Percentiles rank a stretch among this genome's conserved stretches.
Evolutionary conservation across 2,888 invertebrate genomes (phyloP).

Genomic region (Hypsopygia costalis): DNA sequence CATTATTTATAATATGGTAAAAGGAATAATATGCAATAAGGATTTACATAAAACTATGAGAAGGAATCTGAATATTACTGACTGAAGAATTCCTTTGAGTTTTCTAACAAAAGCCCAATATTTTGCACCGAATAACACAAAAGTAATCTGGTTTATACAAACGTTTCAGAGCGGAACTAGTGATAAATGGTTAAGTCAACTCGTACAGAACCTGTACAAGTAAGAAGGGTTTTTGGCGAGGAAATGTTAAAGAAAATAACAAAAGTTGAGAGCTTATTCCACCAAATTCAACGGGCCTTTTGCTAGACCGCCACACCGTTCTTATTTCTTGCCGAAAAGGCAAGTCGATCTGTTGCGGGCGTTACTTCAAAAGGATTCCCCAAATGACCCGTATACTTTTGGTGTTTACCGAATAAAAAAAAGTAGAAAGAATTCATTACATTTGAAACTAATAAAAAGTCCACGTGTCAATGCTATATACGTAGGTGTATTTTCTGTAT

Average conservation of each 20-base stretch:
- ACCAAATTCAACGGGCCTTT: background rate
- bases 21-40: too few species aligned
- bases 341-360: background rate
- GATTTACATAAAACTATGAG: too few species aligned
- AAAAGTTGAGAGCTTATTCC: background rate
- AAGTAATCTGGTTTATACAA: background rate
- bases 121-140: too few species aligned
- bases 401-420: background rate
- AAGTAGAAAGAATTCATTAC: background rate
- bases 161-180: background rate
- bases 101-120: too few species aligned
- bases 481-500: background rate
- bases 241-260: background rate
- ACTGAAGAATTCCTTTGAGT: too few species aligned
- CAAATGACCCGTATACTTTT: background rate
- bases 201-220: background rate
- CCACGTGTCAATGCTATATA: conserved; percentile 26
- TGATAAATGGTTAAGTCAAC: background rate
- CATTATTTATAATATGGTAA: too few species aligned
- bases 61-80: too few species aligned
- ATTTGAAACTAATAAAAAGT: conserved; percentile 32
- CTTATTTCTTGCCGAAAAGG: background rate
- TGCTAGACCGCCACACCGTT: background rate
- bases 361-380: background rate
- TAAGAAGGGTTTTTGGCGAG: background rate